Evolutionary conservation across 2,797 vertebrate genomes (phyloP), one percentile per base, ranked within the genome.

Genomic region (Sebastes oblongus): DNA sequence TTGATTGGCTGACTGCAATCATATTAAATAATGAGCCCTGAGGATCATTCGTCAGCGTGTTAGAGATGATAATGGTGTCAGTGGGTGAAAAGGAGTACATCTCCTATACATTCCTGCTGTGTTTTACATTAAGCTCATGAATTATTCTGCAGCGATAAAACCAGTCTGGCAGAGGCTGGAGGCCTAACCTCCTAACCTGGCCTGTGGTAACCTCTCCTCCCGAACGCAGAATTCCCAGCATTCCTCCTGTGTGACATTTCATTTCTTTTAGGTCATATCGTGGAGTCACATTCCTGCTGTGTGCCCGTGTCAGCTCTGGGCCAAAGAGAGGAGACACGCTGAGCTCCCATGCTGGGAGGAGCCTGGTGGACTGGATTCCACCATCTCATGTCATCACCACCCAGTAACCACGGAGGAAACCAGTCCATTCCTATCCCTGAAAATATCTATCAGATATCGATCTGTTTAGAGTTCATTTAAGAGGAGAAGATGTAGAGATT

Each of bases 241-340:
- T 91, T 88, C 86, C 78, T 86, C 60, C 12, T 1, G 75, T 3
- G 52, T 80, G 80, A 88, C 89, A 84, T 86, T 91, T 90, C 22
- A 72, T 86, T 80, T 80, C 76, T 90, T 75, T 72, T 12, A 85
- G 80, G 87, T 89, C 86, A 69, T 73, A 61, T 9, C 36, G 55
- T 55, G 76, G 59, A 89, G 79, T 59, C 81, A 71, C 86, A 92
- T 93, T 92, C 89, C 86, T 87, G 78, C 85, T 24, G 58, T 3
- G 78, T 39, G 75, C 32, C 56, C 14, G 16, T 65, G 80, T 89
- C 72, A 30, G 82, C 72, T 52, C 77, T 4, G 67, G 72, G 89
- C 74, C 87, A 85, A 78, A 2, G 66, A 66, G 66, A 66, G 77
- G 52, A 77, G 60, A 32, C 87, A 11, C 3, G 74, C 86, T 74